Evolutionary conservation across 1,140 invertebrate species (phyloP).

Genomic region (Antheraea mylitta): DNA sequence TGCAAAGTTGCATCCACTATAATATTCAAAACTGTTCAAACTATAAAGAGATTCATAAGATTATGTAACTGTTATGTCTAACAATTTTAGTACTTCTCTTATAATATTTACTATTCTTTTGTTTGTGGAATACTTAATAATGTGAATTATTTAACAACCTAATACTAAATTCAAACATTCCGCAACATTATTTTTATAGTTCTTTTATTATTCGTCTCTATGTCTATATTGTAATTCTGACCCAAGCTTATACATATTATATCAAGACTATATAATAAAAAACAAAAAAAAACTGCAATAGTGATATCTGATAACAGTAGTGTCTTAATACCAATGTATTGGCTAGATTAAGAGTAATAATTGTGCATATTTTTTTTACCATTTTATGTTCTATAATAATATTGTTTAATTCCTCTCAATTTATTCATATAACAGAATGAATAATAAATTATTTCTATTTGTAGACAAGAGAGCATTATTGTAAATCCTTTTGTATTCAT

Average conservation of each 20-base stretch:
- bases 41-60: constrained; percentile 42
- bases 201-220: constrained; percentile 19
- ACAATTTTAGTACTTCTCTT: not conserved
- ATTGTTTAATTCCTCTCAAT: constrained; percentile 39
- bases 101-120: not conserved
- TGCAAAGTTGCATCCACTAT: no score
- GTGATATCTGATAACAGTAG: constrained; percentile 2
- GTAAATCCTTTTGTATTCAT: constrained; percentile 3
- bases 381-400: constrained; percentile 41
- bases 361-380: constrained; percentile 58
- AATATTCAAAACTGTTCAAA: constrained; percentile 35
- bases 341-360: constrained; percentile 59
- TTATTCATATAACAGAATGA: constrained; percentile 65
- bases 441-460: constrained; percentile 71
- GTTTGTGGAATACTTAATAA: constrained; percentile 5
- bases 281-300: not conserved
- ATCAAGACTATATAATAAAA: not conserved
- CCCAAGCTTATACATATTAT: not conserved
- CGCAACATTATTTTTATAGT: constrained; percentile 42
- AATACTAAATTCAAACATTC: constrained; percentile 7
- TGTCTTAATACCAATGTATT: constrained; percentile 8
- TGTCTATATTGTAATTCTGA: not conserved
- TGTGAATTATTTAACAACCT: not conserved
- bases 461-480: constrained; percentile 30
- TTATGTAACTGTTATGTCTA: constrained; percentile 29